Conservation (phyloP, 53 echinoderm and acorn worm genomes). For the Temnopleurus reevesii region DNA sequence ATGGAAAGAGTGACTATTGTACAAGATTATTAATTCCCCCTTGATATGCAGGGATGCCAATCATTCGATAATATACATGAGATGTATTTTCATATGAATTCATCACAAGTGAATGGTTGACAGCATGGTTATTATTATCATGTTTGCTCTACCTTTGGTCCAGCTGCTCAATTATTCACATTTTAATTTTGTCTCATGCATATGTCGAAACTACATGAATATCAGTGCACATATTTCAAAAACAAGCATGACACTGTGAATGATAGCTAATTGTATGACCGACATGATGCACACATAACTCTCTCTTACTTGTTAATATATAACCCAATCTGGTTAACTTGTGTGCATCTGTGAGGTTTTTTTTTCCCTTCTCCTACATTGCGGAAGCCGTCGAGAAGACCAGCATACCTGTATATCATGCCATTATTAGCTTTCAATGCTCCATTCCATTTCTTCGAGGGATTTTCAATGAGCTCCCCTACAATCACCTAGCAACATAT, state of each 20-base stretch:
- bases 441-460: conserved; percentile 11
- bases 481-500: conserved; percentile 46
- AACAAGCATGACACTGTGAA: neutral
- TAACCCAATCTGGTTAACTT: conserved; percentile 20
- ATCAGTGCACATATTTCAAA: no score
- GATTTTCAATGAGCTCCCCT: conserved; percentile 32
- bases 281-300: neutral
- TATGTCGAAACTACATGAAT: no score
- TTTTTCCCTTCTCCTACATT: neutral
- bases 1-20: no score
- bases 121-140: no score
- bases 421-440: neutral
- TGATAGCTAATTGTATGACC: neutral
- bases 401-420: conserved; percentile 33
- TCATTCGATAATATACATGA: no score
- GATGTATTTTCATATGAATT: no score
- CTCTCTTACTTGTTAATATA: conserved; percentile 11
- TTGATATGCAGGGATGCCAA: no score
- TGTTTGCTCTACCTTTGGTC: no score
- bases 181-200: no score
- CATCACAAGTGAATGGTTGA: no score
- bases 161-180: no score
- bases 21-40: no score
- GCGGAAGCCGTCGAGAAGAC: neutral
- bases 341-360: neutral